Evolutionary conservation across 2,797 vertebrate species (phyloP).

Genomic region (Sebastes hubbsi): DNA sequence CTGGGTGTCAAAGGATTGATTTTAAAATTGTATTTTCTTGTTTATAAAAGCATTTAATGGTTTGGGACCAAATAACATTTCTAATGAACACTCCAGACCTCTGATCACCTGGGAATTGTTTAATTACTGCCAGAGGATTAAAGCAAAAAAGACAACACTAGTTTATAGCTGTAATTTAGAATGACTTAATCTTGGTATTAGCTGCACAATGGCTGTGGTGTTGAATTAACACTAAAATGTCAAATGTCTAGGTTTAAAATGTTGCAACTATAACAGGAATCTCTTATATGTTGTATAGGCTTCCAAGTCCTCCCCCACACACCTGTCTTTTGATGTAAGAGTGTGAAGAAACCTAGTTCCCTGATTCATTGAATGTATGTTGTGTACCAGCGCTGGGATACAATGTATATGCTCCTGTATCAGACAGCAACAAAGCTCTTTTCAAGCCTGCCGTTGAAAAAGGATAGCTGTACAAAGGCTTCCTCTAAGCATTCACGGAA

Average conservation of each 20-base stretch:
- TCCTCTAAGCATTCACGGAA: too few relatives aligned
- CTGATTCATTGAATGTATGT: not conserved
- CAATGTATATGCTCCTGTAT: not conserved
- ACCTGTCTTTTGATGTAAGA: not conserved
- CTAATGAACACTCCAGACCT: not conserved
- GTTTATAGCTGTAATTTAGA: not conserved
- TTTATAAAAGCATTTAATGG: not conserved
- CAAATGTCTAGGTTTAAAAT: not conserved
- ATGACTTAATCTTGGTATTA: not conserved
- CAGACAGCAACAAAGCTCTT: not conserved
- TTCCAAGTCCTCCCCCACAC: too few relatives aligned
- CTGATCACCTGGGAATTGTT: not conserved
- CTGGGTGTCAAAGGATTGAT: not conserved
- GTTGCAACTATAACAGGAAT: not conserved
- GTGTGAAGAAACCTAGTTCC: not conserved
- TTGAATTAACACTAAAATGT: not conserved
- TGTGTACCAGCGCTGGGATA: not conserved
- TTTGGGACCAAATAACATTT: not conserved
- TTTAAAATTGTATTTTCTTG: conserved; percentile 1
- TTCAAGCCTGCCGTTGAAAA: too few relatives aligned
- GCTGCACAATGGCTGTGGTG: not conserved
- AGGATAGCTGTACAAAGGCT: too few relatives aligned
- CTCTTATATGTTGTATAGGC: not conserved
- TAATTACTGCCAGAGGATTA: not conserved
- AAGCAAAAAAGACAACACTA: not conserved